These are phyloP conservation scores for Phania funesta DNA, from an alignment of 2,888 invertebrate species.

Conservation along the genomic window DNA sequence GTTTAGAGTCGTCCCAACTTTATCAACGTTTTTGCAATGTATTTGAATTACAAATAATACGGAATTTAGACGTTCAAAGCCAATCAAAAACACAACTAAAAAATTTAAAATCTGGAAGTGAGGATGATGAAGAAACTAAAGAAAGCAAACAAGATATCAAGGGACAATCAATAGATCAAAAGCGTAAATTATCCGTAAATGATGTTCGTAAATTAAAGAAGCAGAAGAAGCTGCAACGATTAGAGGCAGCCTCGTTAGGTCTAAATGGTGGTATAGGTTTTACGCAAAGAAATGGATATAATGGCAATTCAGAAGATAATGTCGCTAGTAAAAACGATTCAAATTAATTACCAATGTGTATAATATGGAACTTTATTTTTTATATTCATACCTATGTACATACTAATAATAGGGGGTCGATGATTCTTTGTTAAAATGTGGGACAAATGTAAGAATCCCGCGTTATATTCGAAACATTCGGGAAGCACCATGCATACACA, in stretches of 20 bases:
- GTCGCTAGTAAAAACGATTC: background rate
- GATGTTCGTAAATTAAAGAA: constrained; percentile 72
- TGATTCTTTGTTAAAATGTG: too few relatives aligned
- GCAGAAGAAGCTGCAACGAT: constrained; percentile 73
- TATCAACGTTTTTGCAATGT: constrained; percentile 72
- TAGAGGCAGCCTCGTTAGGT: constrained; percentile 73
- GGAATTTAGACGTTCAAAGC: constrained; percentile 60
- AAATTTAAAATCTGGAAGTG: constrained; percentile 8
- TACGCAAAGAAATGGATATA: constrained; percentile 45
- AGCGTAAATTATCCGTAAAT: constrained; percentile 54
- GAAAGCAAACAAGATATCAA: constrained; percentile 20
- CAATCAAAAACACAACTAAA: constrained; percentile 28
- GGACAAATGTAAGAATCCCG: too few relatives aligned
- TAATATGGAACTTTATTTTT: background rate
- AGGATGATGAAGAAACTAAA: constrained; percentile 21
- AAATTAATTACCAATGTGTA: background rate
- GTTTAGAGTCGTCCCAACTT: constrained; percentile 69
- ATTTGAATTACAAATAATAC: constrained; percentile 69
- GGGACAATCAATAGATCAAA: constrained; percentile 34
- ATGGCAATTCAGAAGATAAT: background rate
- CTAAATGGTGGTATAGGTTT: constrained; percentile 72
- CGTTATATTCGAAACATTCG: too few relatives aligned
- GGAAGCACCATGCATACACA: too few relatives aligned
- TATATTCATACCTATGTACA: constrained; percentile 1
- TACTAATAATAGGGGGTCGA: background rate